Evolutionary conservation across 2,888 invertebrate genomes (phyloP), one percentile per base, ranked within the genome.

Genomic region (Andrena bicolor): DNA sequence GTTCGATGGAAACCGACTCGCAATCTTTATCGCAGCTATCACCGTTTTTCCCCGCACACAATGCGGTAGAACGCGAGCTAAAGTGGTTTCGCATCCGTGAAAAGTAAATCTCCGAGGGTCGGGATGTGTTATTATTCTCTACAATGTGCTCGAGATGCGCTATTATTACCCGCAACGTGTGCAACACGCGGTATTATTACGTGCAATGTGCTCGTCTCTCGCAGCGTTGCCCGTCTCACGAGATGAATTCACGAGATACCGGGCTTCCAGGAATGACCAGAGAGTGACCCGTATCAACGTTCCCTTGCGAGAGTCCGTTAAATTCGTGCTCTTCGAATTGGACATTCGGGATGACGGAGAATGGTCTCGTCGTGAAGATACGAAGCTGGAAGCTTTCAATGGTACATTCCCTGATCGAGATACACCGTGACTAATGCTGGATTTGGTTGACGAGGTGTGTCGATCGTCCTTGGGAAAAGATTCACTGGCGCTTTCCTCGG

Each of bases 41-140:
- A 23, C 10, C 10, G 3, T n/a, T 76, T 76, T 28, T 23, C 7
- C 23, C 49, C 20, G 32, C 61, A 32, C 41, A 69, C 63, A 69
- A 69, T 76, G 68, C 30, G 8, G 26, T 1, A 16, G 4, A 41
- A 4, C 7, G 23, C 10, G 5, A 13, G 66, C n/a, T 35, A 13
- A 20, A 5, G 5, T 5, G 26, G 5, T 4, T 32, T 58, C 56
- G 32, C 35, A 23, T 30, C 68, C 35, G 68, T 26, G 56, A 10
- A 2, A 68, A 23, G 63, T 41, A 41, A 63, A 63, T 63, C 41
- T 63, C 30, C 8, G 30, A 10, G 5, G 28, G 41, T 16, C 41
- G 16, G 41, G 56, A 26, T 23, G 56, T 10, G 23, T 56, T 20
- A 56, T 56, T 56, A 56, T 51, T 51, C n/a, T 56, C 56, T 26